Percentiles rank a stretch among this genome's conserved stretches.
These are phyloP conservation scores for Scleropages formosus DNA, from an alignment of 2,797 vertebrate genomes.

Conservation along the genomic window DNA sequence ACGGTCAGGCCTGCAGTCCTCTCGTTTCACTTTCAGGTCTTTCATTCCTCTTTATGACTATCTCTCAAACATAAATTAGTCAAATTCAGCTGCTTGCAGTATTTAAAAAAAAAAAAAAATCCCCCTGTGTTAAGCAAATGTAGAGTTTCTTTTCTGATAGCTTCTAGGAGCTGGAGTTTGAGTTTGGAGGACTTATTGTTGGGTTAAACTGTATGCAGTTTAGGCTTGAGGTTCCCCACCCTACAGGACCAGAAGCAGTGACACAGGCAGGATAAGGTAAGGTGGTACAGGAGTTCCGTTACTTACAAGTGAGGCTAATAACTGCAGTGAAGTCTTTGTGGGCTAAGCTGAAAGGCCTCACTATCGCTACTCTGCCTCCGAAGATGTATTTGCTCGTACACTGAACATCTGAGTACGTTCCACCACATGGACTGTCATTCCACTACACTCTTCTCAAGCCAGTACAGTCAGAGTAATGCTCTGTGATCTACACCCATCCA, in stretches of 20 bases:
- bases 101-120: neutral
- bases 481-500: too few relatives aligned
- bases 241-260: neutral
- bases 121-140: neutral
- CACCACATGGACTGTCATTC: too few relatives aligned
- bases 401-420: too few relatives aligned
- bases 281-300: too few relatives aligned
- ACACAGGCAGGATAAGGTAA: neutral
- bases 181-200: neutral
- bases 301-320: too few relatives aligned
- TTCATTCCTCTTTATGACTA: neutral
- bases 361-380: too few relatives aligned
- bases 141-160: neutral
- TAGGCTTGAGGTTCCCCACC: neutral
- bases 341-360: neutral
- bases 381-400: too few relatives aligned
- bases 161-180: too few relatives aligned
- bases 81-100: neutral
- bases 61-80: neutral
- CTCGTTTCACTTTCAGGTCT: neutral
- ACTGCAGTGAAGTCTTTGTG: too few relatives aligned
- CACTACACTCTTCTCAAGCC: too few relatives aligned
- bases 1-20: slow-evolving; percentile 26
- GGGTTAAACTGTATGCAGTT: neutral
- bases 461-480: too few relatives aligned